These are phyloP conservation scores for Helostoma temminkii DNA, from an alignment of 2,797 vertebrate genomes.

Conservation along the genomic window DNA sequence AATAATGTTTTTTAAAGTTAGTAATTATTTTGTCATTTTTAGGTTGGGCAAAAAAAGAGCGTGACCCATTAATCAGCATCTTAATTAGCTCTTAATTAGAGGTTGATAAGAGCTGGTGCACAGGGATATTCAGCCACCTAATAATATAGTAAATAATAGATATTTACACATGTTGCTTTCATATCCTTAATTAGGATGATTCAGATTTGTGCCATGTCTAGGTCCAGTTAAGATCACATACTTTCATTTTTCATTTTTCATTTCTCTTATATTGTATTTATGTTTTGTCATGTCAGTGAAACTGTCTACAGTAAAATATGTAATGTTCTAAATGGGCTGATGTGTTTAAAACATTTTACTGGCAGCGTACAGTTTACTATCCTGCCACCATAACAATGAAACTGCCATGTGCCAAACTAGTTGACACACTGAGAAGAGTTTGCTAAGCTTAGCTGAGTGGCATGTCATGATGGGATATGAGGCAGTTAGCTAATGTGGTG, in stretches of 20 bases:
- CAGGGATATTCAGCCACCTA: not conserved
- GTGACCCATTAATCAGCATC: too few relatives aligned
- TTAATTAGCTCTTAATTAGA: conserved; percentile 14
- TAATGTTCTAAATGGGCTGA: not conserved
- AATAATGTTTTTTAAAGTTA: too few relatives aligned
- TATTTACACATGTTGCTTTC: too few relatives aligned
- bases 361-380: conserved; percentile 31
- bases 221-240: too few relatives aligned
- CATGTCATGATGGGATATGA: conserved; percentile 69
- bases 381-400: conserved; percentile 30
- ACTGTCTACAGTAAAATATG: not conserved
- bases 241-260: too few relatives aligned
- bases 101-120: conserved; percentile 11
- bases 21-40: too few relatives aligned
- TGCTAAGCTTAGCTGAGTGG: conserved; percentile 74
- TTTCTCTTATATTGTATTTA: not conserved
- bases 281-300: conserved; percentile 14
- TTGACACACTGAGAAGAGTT: conserved; percentile 69
- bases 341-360: conserved; percentile 28
- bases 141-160: not conserved
- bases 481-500: conserved; percentile 80
- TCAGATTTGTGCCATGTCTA: too few relatives aligned
- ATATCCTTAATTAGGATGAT: too few relatives aligned
- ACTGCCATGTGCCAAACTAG: conserved; percentile 51
- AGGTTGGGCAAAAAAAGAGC: too few relatives aligned